A percentile compares a stretch with the other conserved stretches of the same genome.
These are phyloP conservation scores for Plemyria rubiginata DNA, from an alignment of 2,888 invertebrate genomes.

Conservation along the genomic window DNA sequence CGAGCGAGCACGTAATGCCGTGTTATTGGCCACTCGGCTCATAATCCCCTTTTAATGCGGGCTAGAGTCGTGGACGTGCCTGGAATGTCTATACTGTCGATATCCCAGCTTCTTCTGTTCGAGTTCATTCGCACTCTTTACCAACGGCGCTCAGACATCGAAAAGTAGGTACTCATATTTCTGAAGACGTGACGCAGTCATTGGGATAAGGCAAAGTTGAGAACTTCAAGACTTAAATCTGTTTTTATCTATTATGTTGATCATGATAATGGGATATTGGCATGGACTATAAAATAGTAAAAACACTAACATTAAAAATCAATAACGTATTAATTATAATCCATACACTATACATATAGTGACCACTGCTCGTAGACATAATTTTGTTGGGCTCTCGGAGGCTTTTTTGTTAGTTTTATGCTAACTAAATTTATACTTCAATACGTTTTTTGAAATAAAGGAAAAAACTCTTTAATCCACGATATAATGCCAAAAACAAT, in stretches of 20 bases:
- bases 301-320: no score
- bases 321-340: no score
- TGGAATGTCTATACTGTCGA: conserved; percentile 60
- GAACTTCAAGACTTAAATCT: neutral
- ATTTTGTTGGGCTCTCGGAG: no score
- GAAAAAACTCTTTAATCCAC: no score
- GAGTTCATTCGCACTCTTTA: conserved; percentile 75
- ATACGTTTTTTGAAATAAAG: no score
- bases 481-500: no score
- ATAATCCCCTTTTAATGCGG: conserved; percentile 83
- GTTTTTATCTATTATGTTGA: neutral
- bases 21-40: conserved; percentile 78
- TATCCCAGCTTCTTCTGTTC: conserved; percentile 55
- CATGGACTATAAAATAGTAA: no score
- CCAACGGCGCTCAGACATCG: conserved; percentile 53
- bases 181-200: conserved; percentile 29
- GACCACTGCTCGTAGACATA: no score
- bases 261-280: no score
- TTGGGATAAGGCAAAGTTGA: conserved; percentile 26
- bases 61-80: conserved; percentile 68
- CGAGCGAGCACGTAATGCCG: conserved; percentile 59
- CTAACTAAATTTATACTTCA: no score
- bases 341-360: no score
- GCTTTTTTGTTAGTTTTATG: neutral
- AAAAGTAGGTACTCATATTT: conserved; percentile 38